Evolutionary conservation across 64 coral and sea anemone species (phyloP).

Genomic region (Dendrophyllia cribrosa): DNA sequence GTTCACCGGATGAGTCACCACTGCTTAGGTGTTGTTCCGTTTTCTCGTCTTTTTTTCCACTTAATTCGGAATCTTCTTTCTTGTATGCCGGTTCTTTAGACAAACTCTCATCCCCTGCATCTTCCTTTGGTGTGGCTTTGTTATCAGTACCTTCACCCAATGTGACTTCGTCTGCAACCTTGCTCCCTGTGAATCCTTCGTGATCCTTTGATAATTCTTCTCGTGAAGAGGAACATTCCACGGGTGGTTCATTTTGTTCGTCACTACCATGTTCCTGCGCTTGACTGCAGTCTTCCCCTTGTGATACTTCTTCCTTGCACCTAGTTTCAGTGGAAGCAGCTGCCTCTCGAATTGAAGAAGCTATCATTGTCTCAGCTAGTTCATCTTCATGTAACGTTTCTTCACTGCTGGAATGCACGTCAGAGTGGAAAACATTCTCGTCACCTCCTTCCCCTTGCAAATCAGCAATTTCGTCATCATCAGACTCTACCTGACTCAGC

Average conservation of each 20-base stretch:
- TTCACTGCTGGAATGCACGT: constrained; percentile 48
- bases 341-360: constrained; percentile 24
- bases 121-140: neutral
- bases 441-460: constrained; percentile 32
- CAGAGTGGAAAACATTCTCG: constrained; percentile 43
- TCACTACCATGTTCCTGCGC: neutral
- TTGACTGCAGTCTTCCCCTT: neutral
- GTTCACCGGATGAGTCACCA: constrained; percentile 39
- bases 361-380: constrained; percentile 41
- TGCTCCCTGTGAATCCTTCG: neutral
- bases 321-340: neutral
- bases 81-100: neutral
- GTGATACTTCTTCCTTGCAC: neutral
- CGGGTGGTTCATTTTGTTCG: constrained; percentile 8
- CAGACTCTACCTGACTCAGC: constrained; percentile 92
- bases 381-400: constrained; percentile 68
- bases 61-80: neutral
- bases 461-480: constrained; percentile 69
- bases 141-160: no score
- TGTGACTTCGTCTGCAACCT: neutral
- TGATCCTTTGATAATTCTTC: neutral
- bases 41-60: neutral
- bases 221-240: neutral
- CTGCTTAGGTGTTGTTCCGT: constrained; percentile 8
- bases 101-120: neutral